Conservation (phyloP, 2,888 invertebrate genomes). For the Drosophila tripunctata region DNA sequence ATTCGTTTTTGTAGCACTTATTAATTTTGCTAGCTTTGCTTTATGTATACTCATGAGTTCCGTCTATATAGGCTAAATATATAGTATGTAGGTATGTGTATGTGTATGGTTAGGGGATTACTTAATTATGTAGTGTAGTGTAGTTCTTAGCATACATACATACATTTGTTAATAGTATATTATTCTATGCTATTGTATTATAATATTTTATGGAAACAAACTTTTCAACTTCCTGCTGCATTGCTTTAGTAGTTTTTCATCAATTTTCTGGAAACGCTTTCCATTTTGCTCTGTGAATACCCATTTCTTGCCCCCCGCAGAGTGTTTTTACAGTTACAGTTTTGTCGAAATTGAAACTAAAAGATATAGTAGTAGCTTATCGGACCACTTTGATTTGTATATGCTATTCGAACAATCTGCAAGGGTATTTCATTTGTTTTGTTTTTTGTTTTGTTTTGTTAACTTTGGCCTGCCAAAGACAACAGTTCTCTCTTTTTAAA, state of each 20-base stretch:
- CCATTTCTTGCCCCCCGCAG: slow-evolving; percentile 7
- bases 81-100: slow-evolving; percentile 8
- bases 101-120: slow-evolving; percentile 9
- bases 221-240: slow-evolving; percentile 59
- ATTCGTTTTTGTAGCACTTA: slow-evolving; percentile 27
- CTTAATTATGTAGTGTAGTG: slow-evolving; percentile 17
- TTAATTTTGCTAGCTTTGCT: slow-evolving; percentile 22
- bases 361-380: too few relatives aligned
- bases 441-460: too few relatives aligned
- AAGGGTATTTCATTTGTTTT: too few relatives aligned
- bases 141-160: slow-evolving; percentile 22
- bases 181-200: slow-evolving; percentile 5
- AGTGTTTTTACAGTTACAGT: neutral
- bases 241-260: slow-evolving; percentile 39
- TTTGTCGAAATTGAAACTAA: too few relatives aligned
- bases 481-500: slow-evolving; percentile 3
- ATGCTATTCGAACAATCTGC: neutral
- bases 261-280: neutral
- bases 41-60: slow-evolving; percentile 44
- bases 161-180: slow-evolving; percentile 8
- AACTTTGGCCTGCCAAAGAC: slow-evolving; percentile 9
- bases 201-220: slow-evolving; percentile 19
- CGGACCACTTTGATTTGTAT: neutral
- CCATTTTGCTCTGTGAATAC: neutral
- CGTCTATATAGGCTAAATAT: slow-evolving; percentile 26